Evolutionary conservation across 64 coral and sea anemone species (phyloP), one percentile per base, ranked within the genome.

Genomic region (Dendronephthya gigantea): DNA sequence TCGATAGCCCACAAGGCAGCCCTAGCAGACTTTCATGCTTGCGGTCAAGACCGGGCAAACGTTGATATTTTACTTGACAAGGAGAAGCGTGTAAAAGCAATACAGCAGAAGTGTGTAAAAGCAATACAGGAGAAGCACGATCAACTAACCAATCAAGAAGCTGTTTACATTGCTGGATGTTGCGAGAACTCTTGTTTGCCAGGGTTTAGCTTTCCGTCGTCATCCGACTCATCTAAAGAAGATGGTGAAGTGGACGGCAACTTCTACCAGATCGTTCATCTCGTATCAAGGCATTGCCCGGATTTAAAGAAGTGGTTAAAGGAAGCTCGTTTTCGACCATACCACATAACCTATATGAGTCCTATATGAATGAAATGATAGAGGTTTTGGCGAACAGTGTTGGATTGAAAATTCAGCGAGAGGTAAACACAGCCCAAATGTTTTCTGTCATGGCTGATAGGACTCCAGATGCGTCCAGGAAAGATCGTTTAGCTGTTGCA

Each of bases 251-350:
- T 7, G 7, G 17, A 62, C 7, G 58, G 84, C 30, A 86, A 86
- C 37, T 86, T 86, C 35, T 68, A 68, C 69, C 34, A 69, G 7
- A 86, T 86, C 35, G 84, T 86, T 68, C 51, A 86, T 68, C 84
- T 86, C 34, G 27, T 86, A 39, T 62, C 84, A 68, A 62, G 84
- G 29, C 84, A 86, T 86, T 86, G 51, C 29, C 84, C 56, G 4
- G 33, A 15, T 40, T 28, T 86, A 7, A 62, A 68, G 31, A 62
- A 40, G n/a, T 68, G 84, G 84, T 68, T 86, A 38, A 25, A 39
- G 28, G 84, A 86, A 35, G 23, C 55, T 6, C 25, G 32, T 39
- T 39, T 66, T 35, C 58, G 84, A 39, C 84, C 84, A 19, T 68
- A 86, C 33, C 84, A 29, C 33, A 56, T 70, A 13, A 68, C 50